Base-by-base conservation (phyloP, 2,888 invertebrate genomes). In the Watsonalla cultraria region DNA sequence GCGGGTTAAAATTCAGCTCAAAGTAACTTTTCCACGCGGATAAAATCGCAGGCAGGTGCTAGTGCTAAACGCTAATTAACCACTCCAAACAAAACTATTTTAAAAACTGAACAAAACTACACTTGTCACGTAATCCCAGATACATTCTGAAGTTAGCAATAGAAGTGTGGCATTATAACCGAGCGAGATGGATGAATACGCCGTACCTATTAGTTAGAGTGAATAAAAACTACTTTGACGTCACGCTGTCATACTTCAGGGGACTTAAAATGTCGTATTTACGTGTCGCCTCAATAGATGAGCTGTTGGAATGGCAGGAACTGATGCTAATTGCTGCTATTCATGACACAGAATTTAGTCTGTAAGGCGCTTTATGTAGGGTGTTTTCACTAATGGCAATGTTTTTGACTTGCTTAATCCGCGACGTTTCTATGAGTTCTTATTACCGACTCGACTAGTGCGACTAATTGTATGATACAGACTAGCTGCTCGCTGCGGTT, bases 271-370 rank as follows among this genome's bases (percentile, higher is more conserved):
- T 42, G 42, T 11, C 42, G 11, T 37, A 37, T 42, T 42, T 42
- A 8, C 42, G 42, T 37, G 37, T 42, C 11, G 42, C 11, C 42
- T 42, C 42, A 11, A 42, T 42, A 42, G 42, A 42, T 42, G 66
- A 57, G 65, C 61, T 62, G 60, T 64, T 67, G 66, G 64, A 66
- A 60, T 61, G 62, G 56, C 63, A 66, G 66, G 46, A 55, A 55
- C 61, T 62, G 61, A 54, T 62, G 58, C 73, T 74, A 74, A 74
- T 74, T 74, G 72, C 71, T 58, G 58, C 68, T 70, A 74, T 74
- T 74, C 74, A 74, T 72, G 66, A 66, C 64, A 58, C 46, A 57
- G 46, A 59, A 60, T 62, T 57, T 56, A 64, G 61, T 59, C 60
- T 58, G 55, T 62, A 65, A 59, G 58, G 58, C 35, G 34, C 13